Base-by-base conservation (phyloP, 2,888 invertebrate genomes). In the Apeira syringaria region DNA sequence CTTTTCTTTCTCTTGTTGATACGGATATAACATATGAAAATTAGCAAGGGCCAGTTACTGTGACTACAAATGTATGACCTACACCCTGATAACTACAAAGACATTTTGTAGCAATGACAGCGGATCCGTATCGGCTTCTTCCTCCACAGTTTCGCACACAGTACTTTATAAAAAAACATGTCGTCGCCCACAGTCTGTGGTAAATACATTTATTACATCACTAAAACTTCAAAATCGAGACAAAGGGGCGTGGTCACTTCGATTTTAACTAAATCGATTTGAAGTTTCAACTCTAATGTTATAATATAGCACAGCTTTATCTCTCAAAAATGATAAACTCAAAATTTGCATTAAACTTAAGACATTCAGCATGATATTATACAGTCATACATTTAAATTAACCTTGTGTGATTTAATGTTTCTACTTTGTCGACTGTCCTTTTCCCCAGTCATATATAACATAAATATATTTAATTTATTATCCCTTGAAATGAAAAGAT, bases 71-170 rank as follows among this genome's bases (percentile, higher is more conserved):
- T 85, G 80, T 62, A 82, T 87, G 88, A 87, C 87, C 88, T 89
- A 88, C 88, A 88, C 88, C 87, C 86, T 86, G 87, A 84, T 88
- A 87, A 68, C 87, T 88, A 88, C 85, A 89, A 89, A 89, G 87
- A 87, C 87, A 88, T 88, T 87, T 89, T 86, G 82, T 83, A 81
- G 80, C 75, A 85, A 83, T 88, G 88, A 89, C 88, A 88, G 88
- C 84, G 74, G 59, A 84, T 81, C 82, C 82, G 80, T 86, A 88
- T 88, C 88, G 89, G 89, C 88, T 89, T 84, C 88, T 88, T 84
- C 88, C 88, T 89, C 84, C 88, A 85, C 84, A 84, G 85, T n/a
- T n/a, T n/a, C n/a, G n/a, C n/a, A n/a, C n/a, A n/a, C n/a, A 15
- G 15, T 85, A 87, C 86, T 82, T 84, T 74, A 81, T 79, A 84